Evolutionary conservation across 2,888 invertebrate genomes (phyloP), one percentile per base, ranked within the genome.

Genomic region (Nomada ruficornis): DNA sequence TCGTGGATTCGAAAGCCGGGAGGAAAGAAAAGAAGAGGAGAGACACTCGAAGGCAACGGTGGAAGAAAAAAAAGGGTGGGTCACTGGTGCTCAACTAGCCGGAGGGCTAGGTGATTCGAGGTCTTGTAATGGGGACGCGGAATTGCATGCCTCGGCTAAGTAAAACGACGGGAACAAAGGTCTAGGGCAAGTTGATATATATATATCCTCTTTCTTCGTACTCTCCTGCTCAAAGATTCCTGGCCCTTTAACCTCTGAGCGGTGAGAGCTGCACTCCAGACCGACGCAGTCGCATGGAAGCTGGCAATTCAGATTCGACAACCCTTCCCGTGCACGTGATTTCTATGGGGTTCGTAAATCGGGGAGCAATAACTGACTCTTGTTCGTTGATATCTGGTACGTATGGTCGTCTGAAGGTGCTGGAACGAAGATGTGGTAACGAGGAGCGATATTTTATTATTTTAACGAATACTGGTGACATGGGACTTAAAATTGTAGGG

Each of bases 161-260:
- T 85, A 83, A 80, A 82, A 79, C 55, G 79, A 20, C 73, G 72
- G 67, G 74, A 26, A 84, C 80, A 82, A 91, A 90, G 90, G 89
- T 90, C 90, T 87, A 90, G 90, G 90, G 88, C 90, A 90, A 88
- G 86, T 82, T 88, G 82, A 79, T 82, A 65, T 77, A 70, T 54
- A 63, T 42, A 63, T 13, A 64, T 18, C 20, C 36, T 15, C 62
- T 50, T 67, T 50, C 71, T 20, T 52, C 60, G 36, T 64, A 47
- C 11, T 23, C 57, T 62, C 42, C 52, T 50, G 54, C 75, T 78
- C 75, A 81, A 83, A 78, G 80, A 72, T 83, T 65, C 67, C 59
- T 50, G 77, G 83, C 80, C 84, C 80, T 85, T 83, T 73, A 72
- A 9, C 77, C 76, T 65, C 67, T 44, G 76, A 73, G 80, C 47